Base-by-base conservation (phyloP, 1,140 invertebrate species). In the Lamellibrachia luymesi region DNA sequence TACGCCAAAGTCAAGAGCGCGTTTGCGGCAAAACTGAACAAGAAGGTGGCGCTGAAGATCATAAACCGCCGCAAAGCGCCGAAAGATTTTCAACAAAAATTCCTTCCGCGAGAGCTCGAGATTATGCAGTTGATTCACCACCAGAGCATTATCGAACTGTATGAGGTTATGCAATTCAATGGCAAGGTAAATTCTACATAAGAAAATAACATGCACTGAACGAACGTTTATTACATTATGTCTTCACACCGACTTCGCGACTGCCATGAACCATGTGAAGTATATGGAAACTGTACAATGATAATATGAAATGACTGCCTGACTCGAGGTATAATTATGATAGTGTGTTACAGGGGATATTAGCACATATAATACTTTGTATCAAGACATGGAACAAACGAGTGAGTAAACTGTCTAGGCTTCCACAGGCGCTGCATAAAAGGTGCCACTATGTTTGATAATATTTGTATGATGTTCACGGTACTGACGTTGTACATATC, bases 61-160 rank as follows among this genome's bases (percentile, higher is more conserved):
- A 98, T 98, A 94, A 98, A 98, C 95, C 97, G 97, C 7, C 95
- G 96, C 10, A 97, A 97, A 94, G 97, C 97, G 2, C 98, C 97
- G 0, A 97, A 97, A 94, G 97, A 98, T 95, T 99, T 98, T 95
- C 97, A 98, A 94, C 97, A 98, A 94, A 98, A 98, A 95, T 99
- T 99, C 96, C 98, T 99, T 95, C 98, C 98, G 22, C 97, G 98
- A 52, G 98, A 99, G 97, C 96, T 99, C 91, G 97, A 98, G 93
- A 98, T 99, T 94, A 96, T 99, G 94, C 98, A 98, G 6, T 98
- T 98, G 96, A 97, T 99, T 93, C 97, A 98, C 95, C 98, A 99
- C 97, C 96, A 96, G 2, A 97, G 98, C 96, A 98, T 99, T 25
- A 98, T 99, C 94, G 98, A 98, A 97, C 95, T 96, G 93, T 91